Evolutionary conservation across 2,888 invertebrate species (phyloP), one percentile per base, ranked within the genome.

Genomic region (Stenodera caucasica): DNA sequence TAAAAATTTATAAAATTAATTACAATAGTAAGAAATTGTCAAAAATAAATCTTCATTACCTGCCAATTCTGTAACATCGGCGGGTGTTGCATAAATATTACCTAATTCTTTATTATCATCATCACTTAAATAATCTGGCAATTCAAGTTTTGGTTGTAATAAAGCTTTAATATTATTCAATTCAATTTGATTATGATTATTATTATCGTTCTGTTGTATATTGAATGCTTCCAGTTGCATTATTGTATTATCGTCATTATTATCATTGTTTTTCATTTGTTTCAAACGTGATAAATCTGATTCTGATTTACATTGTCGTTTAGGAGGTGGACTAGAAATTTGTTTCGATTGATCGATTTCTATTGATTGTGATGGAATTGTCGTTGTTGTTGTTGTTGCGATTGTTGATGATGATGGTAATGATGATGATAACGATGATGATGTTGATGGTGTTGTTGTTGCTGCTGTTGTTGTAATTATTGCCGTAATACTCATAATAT

Each of bases 61-160:
- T 59, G 75, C 62, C 23, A 77, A 64, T 69, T 77, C 76, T 7
- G 75, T 72, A 23, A 70, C 70, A 51, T 76, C 75, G 49, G 68
- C 71, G 29, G 72, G 64, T n/a, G 40, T 40, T 40, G 70, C 63
- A 67, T 73, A 77, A 62, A 75, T 77, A 66, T 70, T 72, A n/a
- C 72, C 61, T 26, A 69, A 40, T 50, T 75, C 75, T 54, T 70
- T 66, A 30, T 67, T 70, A 72, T 88, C 90, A 70, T 89, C 89
- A 75, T 90, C 90, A 76, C 89, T 89, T 66, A 84, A 84, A 80
- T 85, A 89, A 79, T 90, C 90, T 76, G 89, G 87, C 70, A 88
- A 83, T 82, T 90, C 89, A 81, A 88, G 82, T 84, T 90, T 90
- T 73, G 89, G 89, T 83, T 88, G 83, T 67, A 82, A 66, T 30